Conservation (phyloP, 2,113 vertebrate genomes). For the Podarcis cretensis region DNA sequence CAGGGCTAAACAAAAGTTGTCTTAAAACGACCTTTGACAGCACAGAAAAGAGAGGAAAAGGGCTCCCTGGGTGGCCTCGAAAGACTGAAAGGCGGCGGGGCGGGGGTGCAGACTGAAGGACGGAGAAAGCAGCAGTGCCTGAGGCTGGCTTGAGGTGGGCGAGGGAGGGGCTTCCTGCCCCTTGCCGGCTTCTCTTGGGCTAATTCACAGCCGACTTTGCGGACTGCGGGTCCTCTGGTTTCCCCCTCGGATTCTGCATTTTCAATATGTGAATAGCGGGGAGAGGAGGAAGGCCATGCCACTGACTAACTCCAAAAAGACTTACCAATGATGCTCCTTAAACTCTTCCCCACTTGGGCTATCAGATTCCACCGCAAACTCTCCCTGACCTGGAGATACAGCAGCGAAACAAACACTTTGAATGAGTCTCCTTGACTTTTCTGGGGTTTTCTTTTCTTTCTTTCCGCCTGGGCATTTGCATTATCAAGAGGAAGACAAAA, state of each 20-base stretch:
- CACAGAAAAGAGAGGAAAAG: background rate
- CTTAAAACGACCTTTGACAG: slow-evolving; percentile 4
- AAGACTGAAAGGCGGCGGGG: background rate
- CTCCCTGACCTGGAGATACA: background rate
- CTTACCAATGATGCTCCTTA: background rate
- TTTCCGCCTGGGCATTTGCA: background rate
- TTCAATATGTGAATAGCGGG: too few species aligned
- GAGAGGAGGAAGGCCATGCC: too few species aligned
- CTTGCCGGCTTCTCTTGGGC: background rate
- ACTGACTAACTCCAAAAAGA: too few species aligned
- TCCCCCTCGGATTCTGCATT: too few species aligned
- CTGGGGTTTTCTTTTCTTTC: too few species aligned
- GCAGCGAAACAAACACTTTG: background rate
- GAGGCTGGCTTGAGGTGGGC: background rate
- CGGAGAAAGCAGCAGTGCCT: background rate
- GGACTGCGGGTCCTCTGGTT: too few species aligned
- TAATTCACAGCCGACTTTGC: too few species aligned
- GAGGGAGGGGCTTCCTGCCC: background rate
- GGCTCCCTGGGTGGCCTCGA: too few species aligned
- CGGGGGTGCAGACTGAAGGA: background rate
- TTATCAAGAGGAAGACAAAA: background rate
- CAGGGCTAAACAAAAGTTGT: slow-evolving; percentile 7
- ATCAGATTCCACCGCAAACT: background rate
- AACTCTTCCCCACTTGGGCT: background rate
- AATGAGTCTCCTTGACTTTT: background rate